Conservation (phyloP, 2,888 invertebrate genomes). For the Agrilus mali region DNA sequence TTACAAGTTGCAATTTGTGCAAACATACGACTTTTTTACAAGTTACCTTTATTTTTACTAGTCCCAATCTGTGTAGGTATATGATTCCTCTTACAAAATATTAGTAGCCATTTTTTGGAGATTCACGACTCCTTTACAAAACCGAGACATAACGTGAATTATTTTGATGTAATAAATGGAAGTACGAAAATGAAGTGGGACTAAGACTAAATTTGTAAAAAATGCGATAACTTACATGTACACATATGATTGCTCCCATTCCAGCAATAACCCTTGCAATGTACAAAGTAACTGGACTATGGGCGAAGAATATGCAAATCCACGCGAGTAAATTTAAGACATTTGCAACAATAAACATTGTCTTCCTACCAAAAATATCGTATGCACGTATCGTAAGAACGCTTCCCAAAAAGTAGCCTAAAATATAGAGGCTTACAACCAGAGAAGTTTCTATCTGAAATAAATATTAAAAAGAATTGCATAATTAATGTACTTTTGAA, state of each 20-base stretch:
- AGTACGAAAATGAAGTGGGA: too few relatives aligned
- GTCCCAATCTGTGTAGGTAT: too few relatives aligned
- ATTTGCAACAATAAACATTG: conserved; percentile 38
- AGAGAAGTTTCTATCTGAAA: conserved; percentile 40
- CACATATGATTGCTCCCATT: conserved; percentile 52
- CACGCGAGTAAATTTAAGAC: conserved; percentile 42
- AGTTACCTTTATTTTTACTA: too few relatives aligned
- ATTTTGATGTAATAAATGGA: too few relatives aligned
- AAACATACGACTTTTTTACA: too few relatives aligned
- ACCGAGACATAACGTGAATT: too few relatives aligned
- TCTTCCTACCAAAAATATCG: conserved; percentile 43
- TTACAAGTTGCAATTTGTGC: too few relatives aligned
- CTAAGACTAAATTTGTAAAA: too few relatives aligned
- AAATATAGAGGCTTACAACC: conserved; percentile 42
- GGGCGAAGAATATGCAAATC: conserved; percentile 24
- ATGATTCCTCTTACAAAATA: too few relatives aligned
- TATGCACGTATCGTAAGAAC: conserved; percentile 42
- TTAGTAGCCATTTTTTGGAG: too few relatives aligned
- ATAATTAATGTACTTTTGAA: too few relatives aligned
- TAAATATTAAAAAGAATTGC: conserved; percentile 8
- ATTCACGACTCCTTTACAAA: too few relatives aligned
- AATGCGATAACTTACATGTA: conserved; percentile 12
- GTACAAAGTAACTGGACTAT: conserved; percentile 38
- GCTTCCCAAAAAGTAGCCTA: conserved; percentile 45
- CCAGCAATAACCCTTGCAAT: conserved; percentile 54